These are phyloP conservation scores for Steatocranus sp. DNA, from an alignment of 2,797 vertebrate genomes.

Conservation along the genomic window DNA sequence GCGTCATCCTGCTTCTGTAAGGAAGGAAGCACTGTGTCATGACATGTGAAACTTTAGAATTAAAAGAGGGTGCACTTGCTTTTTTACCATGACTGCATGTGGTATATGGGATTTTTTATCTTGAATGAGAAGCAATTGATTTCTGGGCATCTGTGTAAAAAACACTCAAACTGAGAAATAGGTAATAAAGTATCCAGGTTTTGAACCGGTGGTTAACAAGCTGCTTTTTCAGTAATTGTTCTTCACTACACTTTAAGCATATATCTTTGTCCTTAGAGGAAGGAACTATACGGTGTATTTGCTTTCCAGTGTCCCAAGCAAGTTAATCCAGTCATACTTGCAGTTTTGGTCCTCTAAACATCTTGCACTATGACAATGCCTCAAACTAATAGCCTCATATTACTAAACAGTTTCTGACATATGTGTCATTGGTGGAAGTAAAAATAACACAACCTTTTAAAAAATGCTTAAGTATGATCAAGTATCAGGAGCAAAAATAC, in stretches of 20 bases:
- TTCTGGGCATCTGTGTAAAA: background rate
- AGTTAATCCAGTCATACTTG: background rate
- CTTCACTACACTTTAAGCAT: background rate
- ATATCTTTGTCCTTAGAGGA: background rate
- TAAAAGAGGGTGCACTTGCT: background rate
- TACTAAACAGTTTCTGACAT: background rate
- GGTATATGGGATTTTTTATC: fast-evolving
- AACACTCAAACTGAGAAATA: background rate
- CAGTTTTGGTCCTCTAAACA: background rate
- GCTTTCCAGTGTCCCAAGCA: background rate
- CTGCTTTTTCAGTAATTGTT: background rate
- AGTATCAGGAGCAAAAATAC: background rate
- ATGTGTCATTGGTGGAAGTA: background rate
- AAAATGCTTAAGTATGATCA: background rate
- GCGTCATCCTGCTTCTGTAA: background rate
- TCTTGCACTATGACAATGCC: background rate
- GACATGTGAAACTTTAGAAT: background rate
- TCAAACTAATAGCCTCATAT: background rate
- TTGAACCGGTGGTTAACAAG: background rate
- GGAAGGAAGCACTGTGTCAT: background rate
- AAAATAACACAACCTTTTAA: background rate
- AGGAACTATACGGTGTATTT: background rate
- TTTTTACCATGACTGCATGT: background rate
- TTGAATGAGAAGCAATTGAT: background rate
- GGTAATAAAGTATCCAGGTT: background rate